A percentile compares a stretch with the other conserved stretches of the same genome.
These are phyloP conservation scores for Drosophila sp. DNA, from an alignment of 1,140 invertebrate species.

Conservation along the genomic window DNA sequence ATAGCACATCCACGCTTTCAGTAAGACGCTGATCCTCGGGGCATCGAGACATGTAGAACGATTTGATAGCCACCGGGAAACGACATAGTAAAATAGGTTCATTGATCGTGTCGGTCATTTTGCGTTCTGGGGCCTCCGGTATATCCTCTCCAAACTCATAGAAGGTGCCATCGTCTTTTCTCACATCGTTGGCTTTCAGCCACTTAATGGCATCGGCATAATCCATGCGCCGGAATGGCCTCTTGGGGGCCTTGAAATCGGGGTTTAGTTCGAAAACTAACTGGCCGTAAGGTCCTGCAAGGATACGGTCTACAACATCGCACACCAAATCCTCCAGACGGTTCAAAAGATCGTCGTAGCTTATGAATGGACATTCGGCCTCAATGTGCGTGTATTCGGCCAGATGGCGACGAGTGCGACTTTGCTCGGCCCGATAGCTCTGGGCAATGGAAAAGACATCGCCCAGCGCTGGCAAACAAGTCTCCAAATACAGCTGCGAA, in stretches of 20 bases:
- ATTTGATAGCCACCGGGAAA: conserved; percentile 98
- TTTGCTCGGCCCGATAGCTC: conserved; percentile 98
- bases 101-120: conserved; percentile 99
- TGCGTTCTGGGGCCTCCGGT: conserved; percentile 98
- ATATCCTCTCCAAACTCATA: conserved; percentile 99
- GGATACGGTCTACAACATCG: conserved; percentile 96
- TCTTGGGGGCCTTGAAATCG: conserved; percentile 93
- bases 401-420: conserved; percentile 97
- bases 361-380: conserved; percentile 97
- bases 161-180: conserved; percentile 97
- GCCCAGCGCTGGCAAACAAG: conserved; percentile 95
- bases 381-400: conserved; percentile 99
- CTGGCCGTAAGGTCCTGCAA: conserved; percentile 91
- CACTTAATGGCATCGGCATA: conserved; percentile 98
- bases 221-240: conserved; percentile 97
- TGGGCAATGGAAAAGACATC: conserved; percentile 99
- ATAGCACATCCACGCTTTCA: conserved; percentile 97
- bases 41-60: conserved; percentile 98
- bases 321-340: conserved; percentile 97
- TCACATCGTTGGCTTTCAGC: conserved; percentile 95
- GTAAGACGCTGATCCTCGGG: conserved; percentile 93
- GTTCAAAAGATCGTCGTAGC: conserved; percentile 95
- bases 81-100: conserved; percentile 97
- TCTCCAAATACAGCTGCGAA: conserved; percentile 99
- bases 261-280: conserved; percentile 97